A percentile compares a stretch with the other conserved stretches of the same genome.
These are phyloP conservation scores for Amia ocellicauda DNA, from an alignment of 2,113 vertebrate species.

Conservation along the genomic window DNA sequence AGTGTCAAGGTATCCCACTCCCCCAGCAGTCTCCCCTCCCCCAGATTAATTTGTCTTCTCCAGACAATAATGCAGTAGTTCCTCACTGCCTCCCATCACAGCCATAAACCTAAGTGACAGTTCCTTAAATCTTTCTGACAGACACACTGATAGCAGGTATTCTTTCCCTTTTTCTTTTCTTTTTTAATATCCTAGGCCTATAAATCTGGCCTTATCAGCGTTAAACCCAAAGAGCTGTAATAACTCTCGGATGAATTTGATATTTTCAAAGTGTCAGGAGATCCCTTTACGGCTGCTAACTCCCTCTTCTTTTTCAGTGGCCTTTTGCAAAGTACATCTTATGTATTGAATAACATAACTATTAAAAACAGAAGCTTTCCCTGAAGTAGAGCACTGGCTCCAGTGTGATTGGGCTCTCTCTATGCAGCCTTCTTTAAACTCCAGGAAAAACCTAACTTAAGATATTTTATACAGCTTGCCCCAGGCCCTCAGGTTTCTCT, in stretches of 20 bases:
- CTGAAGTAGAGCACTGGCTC: not conserved
- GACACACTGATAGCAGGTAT: not conserved
- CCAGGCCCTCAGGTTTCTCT: too few species aligned
- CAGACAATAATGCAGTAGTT: not conserved
- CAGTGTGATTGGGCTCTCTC: not conserved
- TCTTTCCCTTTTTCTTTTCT: not conserved
- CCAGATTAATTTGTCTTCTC: not conserved
- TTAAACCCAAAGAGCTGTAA: not conserved
- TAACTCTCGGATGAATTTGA: conserved; percentile 1
- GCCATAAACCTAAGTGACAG: not conserved
- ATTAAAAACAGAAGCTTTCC: not conserved
- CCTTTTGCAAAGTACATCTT: too few species aligned
- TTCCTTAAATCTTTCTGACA: not conserved
- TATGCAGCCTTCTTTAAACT: too few species aligned
- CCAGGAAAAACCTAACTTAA: too few species aligned
- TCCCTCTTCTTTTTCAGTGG: too few species aligned
- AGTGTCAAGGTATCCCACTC: conserved; percentile 3
- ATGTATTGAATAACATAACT: too few species aligned
- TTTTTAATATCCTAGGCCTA: not conserved
- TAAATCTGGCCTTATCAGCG: conserved; percentile 17
- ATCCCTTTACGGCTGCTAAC: too few species aligned
- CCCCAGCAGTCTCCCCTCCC: conserved; percentile 2
- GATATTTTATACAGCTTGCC: too few species aligned
- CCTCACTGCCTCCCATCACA: not conserved
- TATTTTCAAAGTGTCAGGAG: too few species aligned